phyloP scores from a whole-genome alignment of 2,113 vertebrate genomes.

The Melospiza melodia region DNA sequence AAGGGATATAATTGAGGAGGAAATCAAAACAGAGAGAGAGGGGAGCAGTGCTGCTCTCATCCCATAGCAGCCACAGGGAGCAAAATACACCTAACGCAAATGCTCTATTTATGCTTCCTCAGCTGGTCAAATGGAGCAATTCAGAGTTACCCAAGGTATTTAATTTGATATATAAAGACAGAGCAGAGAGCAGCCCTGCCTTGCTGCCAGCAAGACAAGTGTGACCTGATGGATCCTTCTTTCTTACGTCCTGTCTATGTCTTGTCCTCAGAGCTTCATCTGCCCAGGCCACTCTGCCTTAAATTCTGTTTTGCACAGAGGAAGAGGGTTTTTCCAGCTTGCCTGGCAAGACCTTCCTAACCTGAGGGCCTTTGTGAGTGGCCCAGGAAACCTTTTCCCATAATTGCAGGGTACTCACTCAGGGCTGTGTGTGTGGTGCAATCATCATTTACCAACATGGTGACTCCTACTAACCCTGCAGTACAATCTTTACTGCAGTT shows the following conservation, averaged over 20 bases:
- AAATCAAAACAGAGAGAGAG: background rate
- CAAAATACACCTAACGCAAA: background rate
- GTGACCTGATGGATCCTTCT: background rate
- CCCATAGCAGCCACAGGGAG: background rate
- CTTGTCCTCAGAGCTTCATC: background rate
- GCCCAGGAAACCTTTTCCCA: background rate
- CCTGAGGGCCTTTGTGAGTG: background rate
- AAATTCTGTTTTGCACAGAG: background rate
- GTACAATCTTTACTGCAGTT: background rate
- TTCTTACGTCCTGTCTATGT: background rate
- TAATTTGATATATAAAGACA: background rate
- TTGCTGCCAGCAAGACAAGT: background rate
- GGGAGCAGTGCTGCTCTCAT: background rate
- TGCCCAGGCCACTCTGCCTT: background rate
- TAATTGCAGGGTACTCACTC: constrained; percentile 26
- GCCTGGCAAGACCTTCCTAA: background rate
- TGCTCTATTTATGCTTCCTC: background rate
- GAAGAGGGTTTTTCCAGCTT: background rate
- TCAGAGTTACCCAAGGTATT: background rate
- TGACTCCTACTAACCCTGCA: background rate
- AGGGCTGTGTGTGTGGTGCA: background rate
- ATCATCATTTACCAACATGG: background rate
- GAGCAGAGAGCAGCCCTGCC: background rate
- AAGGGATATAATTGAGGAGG: background rate
- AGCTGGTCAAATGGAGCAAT: background rate